Conservation (phyloP, 2,113 vertebrate genomes). For the Narcine bancroftii region DNA sequence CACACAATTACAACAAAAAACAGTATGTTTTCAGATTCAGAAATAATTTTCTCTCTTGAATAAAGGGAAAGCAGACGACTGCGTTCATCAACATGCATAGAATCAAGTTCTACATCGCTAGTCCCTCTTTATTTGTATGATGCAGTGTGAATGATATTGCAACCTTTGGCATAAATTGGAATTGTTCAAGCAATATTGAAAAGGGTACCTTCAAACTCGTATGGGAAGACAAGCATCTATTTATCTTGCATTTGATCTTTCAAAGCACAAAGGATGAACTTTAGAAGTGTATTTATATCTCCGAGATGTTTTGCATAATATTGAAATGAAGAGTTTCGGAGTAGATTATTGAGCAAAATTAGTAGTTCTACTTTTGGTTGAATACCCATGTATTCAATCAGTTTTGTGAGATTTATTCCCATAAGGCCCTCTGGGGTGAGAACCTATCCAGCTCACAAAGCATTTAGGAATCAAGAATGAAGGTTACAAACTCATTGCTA, state of each 20-base stretch:
- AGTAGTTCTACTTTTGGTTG: not conserved
- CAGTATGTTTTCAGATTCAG: not conserved
- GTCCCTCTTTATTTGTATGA: not conserved
- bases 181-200: not conserved
- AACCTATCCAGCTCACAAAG: not conserved
- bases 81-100: not conserved
- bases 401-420: not conserved
- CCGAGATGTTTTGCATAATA: slow-evolving; percentile 1
- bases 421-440: not conserved
- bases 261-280: not conserved
- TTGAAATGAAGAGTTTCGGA: not conserved
- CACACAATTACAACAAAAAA: not conserved
- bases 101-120: not conserved
- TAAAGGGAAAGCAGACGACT: not conserved
- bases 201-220: not conserved
- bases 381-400: not conserved
- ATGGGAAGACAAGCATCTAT: not conserved
- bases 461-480: slow-evolving; percentile 11
- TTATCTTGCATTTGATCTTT: not conserved
- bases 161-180: not conserved
- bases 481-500: not conserved
- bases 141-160: not conserved
- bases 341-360: not conserved
- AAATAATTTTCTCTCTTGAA: not conserved
- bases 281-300: not conserved